Percentiles rank a stretch among this genome's conserved stretches.
Conservation (phyloP, 2,888 invertebrate genomes). For the Hyposoter didymator region DNA sequence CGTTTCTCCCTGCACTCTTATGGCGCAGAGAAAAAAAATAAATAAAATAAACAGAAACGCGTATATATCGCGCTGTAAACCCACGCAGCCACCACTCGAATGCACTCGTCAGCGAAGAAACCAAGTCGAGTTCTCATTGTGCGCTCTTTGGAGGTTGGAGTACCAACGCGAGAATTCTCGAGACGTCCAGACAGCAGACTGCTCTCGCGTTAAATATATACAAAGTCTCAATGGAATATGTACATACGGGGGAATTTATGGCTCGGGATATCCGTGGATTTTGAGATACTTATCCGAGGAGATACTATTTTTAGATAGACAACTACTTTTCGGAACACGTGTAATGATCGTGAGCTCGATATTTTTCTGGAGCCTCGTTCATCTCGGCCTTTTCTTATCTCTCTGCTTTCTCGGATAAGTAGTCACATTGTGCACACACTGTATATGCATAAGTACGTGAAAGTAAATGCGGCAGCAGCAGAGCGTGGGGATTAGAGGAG, state of each 20-base stretch:
- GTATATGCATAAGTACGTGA: constrained; percentile 41
- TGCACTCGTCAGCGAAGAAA: constrained; percentile 61
- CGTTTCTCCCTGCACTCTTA: constrained; percentile 6
- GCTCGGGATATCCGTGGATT: constrained; percentile 38
- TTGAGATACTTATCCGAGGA: constrained; percentile 55
- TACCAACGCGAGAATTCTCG: constrained; percentile 58
- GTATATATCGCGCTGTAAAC: constrained; percentile 20
- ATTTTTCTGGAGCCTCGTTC: background rate
- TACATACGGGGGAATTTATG: constrained; percentile 34
- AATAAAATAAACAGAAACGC: background rate
- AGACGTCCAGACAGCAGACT: constrained; percentile 55
- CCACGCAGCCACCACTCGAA: constrained; percentile 64
- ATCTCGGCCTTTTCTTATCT: constrained; percentile 36
- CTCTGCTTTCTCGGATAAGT: constrained; percentile 32
- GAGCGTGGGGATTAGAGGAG: constrained; percentile 36
- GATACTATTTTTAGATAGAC: constrained; percentile 55
- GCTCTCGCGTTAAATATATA: constrained; percentile 41
- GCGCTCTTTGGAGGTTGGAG: constrained; percentile 36
- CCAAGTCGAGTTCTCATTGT: constrained; percentile 58
- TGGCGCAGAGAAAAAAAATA: background rate
- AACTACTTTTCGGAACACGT: constrained; percentile 44
- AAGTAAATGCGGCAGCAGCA: constrained; percentile 27
- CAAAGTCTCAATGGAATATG: constrained; percentile 12
- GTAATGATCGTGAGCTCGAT: constrained; percentile 39
- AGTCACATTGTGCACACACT: constrained; percentile 16